Base-by-base conservation (phyloP, 1,140 invertebrate species). In the Rhizoglyphus robini region DNA sequence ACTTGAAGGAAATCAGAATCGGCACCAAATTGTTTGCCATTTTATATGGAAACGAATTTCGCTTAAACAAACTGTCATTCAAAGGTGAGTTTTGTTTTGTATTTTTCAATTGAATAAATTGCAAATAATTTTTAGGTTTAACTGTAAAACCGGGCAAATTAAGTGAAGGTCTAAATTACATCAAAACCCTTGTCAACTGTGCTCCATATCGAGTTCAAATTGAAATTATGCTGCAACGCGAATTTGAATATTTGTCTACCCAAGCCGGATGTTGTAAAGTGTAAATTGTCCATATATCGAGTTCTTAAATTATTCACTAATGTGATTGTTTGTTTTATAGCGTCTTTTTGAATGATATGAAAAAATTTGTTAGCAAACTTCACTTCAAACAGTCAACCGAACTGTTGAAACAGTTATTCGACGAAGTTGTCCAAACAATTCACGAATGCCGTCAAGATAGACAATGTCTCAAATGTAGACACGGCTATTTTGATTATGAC, bases 311-410 rank as follows among this genome's bases (percentile, higher is more conserved):
- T 71, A 57, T 29, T 30, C 31, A n/a, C 58, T 61, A 36, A 36
- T 25, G 11, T 71, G 2, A 68, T 58, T 58, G 68, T 64, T 38
- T 2, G 63, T 67, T 69, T 73, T 46, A 70, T 70, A 91, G 88
- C 63, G 82, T 96, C 13, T 87, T 85, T 13, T 74, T 96, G 63
- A 95, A 93, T 75, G 90, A 95, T 74, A 77, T 96, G 4, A 96
- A 96, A 77, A 81, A 83, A 23, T 96, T 96, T 78, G 78, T 96
- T 58, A 85, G 88, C 51, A 84, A 85, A 78, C 83, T 95, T 27
- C 91, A 93, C 75, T 92, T 84, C 73, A 96, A 96, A 82, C 86
- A 94, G 74, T 82, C 86, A 15, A 95, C 86, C 15, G 87, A 81
- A 71, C 86, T 84, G 57, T 75, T 93, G 30, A 81, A 87, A 72